Evolutionary conservation across 2,888 invertebrate genomes (phyloP).

Genomic region (Stictocephala bisonia): DNA sequence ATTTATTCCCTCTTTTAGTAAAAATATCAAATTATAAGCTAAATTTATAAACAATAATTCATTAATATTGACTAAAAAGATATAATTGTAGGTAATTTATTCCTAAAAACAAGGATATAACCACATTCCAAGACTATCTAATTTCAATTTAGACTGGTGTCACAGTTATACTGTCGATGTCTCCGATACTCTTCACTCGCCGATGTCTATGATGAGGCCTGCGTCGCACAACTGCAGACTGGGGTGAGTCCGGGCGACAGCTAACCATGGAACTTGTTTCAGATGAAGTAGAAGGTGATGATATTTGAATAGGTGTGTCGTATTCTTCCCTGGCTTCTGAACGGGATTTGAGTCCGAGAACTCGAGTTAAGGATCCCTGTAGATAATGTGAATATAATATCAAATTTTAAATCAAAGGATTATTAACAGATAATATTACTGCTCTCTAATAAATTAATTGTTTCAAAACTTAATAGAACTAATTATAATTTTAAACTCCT

Average conservation of each 20-base stretch:
- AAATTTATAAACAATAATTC: no score
- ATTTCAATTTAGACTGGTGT: conserved; percentile 65
- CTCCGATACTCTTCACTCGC: conserved; percentile 79
- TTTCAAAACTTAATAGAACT: no score
- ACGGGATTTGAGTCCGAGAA: conserved; percentile 73
- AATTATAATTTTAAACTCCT: no score
- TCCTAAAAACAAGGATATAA: no score
- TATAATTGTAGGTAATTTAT: no score
- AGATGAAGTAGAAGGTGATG: conserved; percentile 65
- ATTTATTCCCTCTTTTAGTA: no score
- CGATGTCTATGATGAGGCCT: conserved; percentile 71
- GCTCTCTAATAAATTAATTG: no score
- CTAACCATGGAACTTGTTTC: conserved; percentile 57
- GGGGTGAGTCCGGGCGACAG: conserved; percentile 54
- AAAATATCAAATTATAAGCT: no score
- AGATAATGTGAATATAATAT: conserved; percentile 51
- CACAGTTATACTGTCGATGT: conserved; percentile 73
- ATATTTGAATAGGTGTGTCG: conserved; percentile 65
- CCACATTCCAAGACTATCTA: no score
- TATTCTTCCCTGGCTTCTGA: conserved; percentile 60
- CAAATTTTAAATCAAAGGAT: background rate
- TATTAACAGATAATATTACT: no score
- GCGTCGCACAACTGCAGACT: conserved; percentile 59
- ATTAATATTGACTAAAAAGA: no score
- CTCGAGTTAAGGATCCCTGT: conserved; percentile 81